phyloP scores from a whole-genome alignment of 2,888 invertebrate genomes.

The Xylocampa areola region DNA sequence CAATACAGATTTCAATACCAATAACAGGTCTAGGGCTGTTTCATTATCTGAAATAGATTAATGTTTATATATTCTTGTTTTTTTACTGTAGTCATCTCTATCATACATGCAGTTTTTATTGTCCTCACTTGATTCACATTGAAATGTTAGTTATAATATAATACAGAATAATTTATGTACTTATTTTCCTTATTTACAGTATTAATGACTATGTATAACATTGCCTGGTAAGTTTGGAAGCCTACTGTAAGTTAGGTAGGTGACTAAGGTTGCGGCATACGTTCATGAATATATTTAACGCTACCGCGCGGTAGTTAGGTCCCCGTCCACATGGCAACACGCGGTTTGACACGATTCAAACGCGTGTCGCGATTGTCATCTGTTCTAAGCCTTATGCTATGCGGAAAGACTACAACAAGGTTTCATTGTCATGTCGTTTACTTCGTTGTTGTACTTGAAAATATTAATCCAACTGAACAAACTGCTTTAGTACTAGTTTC shows the following conservation, averaged over 20 bases:
- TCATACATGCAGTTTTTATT: background rate
- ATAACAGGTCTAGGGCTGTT: too few relatives aligned
- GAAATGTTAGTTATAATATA: background rate
- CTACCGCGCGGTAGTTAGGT: background rate
- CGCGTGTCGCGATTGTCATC: constrained; percentile 9
- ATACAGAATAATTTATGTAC: background rate
- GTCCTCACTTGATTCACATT: constrained; percentile 11
- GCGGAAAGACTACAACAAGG: constrained; percentile 47
- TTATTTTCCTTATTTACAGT: background rate
- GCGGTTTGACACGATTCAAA: constrained; percentile 3
- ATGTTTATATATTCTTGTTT: background rate
- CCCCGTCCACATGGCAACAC: constrained; percentile 13
- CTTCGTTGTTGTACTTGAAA: constrained; percentile 18
- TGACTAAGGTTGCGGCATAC: too few relatives aligned
- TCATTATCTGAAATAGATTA: too few relatives aligned
- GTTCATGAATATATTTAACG: background rate
- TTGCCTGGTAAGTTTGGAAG: too few relatives aligned
- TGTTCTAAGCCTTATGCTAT: constrained; percentile 30
- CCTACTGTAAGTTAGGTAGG: too few relatives aligned
- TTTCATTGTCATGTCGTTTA: constrained; percentile 29
- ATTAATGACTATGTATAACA: background rate
- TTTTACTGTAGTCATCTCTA: background rate
- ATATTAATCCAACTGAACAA: constrained; percentile 19
- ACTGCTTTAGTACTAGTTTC: constrained; percentile 1
- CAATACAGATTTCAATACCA: too few relatives aligned